phyloP scores from a whole-genome alignment of 2,888 invertebrate species.

The Eupithecia inturbata region DNA sequence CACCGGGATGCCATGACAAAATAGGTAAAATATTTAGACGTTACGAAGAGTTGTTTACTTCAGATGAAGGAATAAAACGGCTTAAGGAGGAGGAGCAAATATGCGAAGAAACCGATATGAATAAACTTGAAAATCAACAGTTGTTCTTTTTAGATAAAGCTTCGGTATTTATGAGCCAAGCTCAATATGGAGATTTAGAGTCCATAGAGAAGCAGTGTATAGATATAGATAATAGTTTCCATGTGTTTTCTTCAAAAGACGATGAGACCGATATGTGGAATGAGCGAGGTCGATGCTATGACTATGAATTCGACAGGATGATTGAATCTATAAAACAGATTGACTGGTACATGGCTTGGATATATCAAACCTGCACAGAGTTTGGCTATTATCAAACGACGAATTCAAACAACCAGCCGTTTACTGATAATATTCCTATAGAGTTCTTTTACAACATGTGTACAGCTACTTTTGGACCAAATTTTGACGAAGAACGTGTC shows the following conservation, averaged over 20 bases:
- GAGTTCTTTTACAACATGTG: slow-evolving; percentile 74
- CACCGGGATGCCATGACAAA: slow-evolving; percentile 57
- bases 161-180: slow-evolving; percentile 57
- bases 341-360: slow-evolving; percentile 80
- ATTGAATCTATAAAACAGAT: slow-evolving; percentile 54
- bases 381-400: slow-evolving; percentile 89
- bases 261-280: slow-evolving; percentile 53
- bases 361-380: slow-evolving; percentile 90
- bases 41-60: slow-evolving; percentile 62
- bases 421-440: slow-evolving; percentile 77
- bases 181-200: slow-evolving; percentile 65
- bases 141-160: slow-evolving; percentile 66
- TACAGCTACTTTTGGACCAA: slow-evolving; percentile 68
- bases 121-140: slow-evolving; percentile 61
- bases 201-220: slow-evolving; percentile 61
- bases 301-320: slow-evolving; percentile 64
- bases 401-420: slow-evolving; percentile 82
- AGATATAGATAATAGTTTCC: slow-evolving; percentile 42
- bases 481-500: slow-evolving; percentile 64
- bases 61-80: slow-evolving; percentile 56
- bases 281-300: slow-evolving; percentile 54
- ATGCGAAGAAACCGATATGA: slow-evolving; percentile 65
- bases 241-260: slow-evolving; percentile 45
- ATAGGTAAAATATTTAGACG: slow-evolving; percentile 60
- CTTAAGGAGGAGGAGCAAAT: slow-evolving; percentile 69